These are phyloP conservation scores for Drosophila nigricruria DNA, from an alignment of 2,888 invertebrate genomes.

Conservation along the genomic window DNA sequence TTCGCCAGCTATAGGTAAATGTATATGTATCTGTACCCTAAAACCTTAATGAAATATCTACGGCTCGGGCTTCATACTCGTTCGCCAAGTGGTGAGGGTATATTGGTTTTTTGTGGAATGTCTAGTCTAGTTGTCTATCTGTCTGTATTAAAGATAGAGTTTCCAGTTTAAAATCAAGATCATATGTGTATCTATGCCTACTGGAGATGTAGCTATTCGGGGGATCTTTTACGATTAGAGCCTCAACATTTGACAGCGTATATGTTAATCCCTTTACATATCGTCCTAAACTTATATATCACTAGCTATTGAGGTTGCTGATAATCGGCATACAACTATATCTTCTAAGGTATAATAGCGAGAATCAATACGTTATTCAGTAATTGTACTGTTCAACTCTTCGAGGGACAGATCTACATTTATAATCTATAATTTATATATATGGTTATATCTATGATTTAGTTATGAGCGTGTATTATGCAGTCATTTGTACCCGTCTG, in stretches of 20 bases:
- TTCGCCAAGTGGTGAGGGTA: not conserved
- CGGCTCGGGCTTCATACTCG: slow-evolving; percentile 15
- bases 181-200: no score
- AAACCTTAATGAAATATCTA: slow-evolving; percentile 60
- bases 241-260: no score
- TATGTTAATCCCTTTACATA: not conserved
- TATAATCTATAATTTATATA: not conserved
- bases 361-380: no score
- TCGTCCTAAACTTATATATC: no score
- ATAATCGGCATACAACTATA: no score
- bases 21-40: slow-evolving; percentile 42
- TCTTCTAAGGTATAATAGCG: no score
- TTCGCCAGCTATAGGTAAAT: slow-evolving; percentile 50
- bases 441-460: not conserved
- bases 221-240: no score
- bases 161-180: no score
- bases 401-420: not conserved
- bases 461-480: not conserved
- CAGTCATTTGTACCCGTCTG: not conserved
- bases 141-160: no score
- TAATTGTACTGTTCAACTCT: not conserved
- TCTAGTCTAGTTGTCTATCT: not conserved
- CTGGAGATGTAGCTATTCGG: no score
- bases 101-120: not conserved
- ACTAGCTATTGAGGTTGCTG: no score